Evolutionary conservation across 2,113 vertebrate species (phyloP), one percentile per base, ranked within the genome.

Genomic region (Cyprinodon brontotheroides): DNA sequence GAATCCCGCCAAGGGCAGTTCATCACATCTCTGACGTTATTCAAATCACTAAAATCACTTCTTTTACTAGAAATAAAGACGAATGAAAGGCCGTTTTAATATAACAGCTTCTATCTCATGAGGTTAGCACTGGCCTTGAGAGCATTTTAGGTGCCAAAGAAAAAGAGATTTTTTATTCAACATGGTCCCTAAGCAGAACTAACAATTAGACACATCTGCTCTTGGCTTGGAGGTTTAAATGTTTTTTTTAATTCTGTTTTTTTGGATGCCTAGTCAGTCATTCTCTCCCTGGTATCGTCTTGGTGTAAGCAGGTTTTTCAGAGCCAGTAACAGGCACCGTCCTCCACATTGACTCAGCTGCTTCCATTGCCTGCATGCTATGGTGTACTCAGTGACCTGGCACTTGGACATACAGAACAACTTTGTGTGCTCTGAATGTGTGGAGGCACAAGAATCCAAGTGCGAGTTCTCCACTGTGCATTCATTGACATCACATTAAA

Each of bases 11-110:
- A 20, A 36, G 15, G 12, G 40, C 48, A 79, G 75, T 36, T 57
- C 68, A 81, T 68, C 22, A 41, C 47, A 43, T 74, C 11, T 59
- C 43, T 17, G 78, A 82, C 74, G 68, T 62, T 70, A 63, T 74
- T 67, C 59, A 77, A 75, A 72, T 75, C 77, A 78, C 79, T 86
- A 81, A 88, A 84, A 78, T 78, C 80, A 76, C 70, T 83, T 72
- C 39, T 66, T 17, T 40, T 77, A 65, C 62, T 81, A 22, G 65
- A 66, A 89, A 78, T 75, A 68, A 75, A 70, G 47, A 68, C 72
- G 64, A n/a, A 50, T 68, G 48, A 86, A 84, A 86, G 78, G 64
- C 47, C 36, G 36, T 85, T 75, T 37, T 62, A 57, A 78, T 64
- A 29, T 29, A 1, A 29, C 29, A 29, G 81, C 78, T 87, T 83